phyloP scores from a whole-genome alignment of 2,797 vertebrate species.

The Squalus acanthias region DNA sequence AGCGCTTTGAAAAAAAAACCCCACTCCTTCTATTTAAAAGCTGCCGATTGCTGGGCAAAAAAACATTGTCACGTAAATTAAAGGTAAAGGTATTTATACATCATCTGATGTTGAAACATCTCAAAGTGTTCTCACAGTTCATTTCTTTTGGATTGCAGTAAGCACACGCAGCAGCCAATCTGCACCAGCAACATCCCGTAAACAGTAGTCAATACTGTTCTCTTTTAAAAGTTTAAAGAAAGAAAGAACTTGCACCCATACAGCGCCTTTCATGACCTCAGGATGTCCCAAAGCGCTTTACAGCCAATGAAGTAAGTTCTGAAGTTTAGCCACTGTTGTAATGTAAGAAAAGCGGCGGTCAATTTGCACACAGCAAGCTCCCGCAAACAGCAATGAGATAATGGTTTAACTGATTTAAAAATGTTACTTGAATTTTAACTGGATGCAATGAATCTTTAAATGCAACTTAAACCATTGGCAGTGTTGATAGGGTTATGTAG shows the following conservation, averaged over 20 bases:
- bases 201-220: background rate
- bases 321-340: background rate
- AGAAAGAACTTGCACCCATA: background rate
- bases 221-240: background rate
- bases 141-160: background rate
- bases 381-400: background rate
- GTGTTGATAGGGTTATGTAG: background rate
- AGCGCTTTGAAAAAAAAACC: background rate
- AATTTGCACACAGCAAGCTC: background rate
- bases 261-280: background rate
- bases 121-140: background rate
- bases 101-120: background rate
- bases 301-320: no score
- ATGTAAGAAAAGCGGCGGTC: background rate
- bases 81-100: constrained; percentile 8
- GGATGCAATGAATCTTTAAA: background rate
- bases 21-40: constrained; percentile 12
- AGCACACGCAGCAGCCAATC: background rate
- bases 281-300: background rate
- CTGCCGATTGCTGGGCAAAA: background rate
- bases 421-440: background rate
- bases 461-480: background rate
- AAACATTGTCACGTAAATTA: background rate
- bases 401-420: background rate
- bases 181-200: background rate